These are phyloP conservation scores for Gymnoscopelus microlampas DNA, from an alignment of 2,797 vertebrate species.

Conservation along the genomic window DNA sequence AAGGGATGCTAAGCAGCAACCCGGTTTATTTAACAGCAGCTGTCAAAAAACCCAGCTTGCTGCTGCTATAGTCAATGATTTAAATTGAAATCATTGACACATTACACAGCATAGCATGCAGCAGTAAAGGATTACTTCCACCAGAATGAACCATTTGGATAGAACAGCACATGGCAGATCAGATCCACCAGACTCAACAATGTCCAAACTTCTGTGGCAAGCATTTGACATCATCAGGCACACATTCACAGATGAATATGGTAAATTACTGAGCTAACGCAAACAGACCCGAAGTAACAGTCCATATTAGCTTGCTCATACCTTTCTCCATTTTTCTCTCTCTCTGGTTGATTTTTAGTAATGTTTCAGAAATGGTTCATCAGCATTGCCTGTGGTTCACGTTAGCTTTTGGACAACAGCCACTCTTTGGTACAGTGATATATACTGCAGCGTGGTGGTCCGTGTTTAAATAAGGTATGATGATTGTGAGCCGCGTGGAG, in stretches of 20 bases:
- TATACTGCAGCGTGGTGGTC: not conserved
- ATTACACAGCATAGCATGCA: conserved; percentile 41
- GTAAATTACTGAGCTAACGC: too few relatives aligned
- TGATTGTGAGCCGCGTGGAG: conserved; percentile 4
- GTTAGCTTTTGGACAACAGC: not conserved
- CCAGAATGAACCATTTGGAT: conserved; percentile 38
- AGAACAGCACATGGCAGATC: conserved; percentile 39
- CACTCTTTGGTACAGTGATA: not conserved
- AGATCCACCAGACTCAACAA: conserved; percentile 3
- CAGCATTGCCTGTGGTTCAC: not conserved
- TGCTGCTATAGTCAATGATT: too few relatives aligned
- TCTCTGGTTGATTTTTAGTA: conserved; percentile 20
- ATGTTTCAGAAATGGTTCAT: not conserved
- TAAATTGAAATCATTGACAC: conserved; percentile 29
- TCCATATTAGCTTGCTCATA: conserved; percentile 45
- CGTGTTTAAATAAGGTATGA: conserved; percentile 59
- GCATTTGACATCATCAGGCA: conserved; percentile 1
- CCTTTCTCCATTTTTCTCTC: conserved; percentile 73
- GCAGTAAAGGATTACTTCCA: conserved; percentile 49
- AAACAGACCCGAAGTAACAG: not conserved
- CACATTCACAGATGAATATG: not conserved
- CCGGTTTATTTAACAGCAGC: conserved; percentile 11
- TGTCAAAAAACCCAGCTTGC: conserved; percentile 12
- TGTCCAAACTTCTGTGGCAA: conserved; percentile 5
- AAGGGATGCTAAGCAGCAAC: not conserved